Evolutionary conservation across 2,888 invertebrate species (phyloP), one percentile per base, ranked within the genome.

Genomic region (Xiphydria camelus): DNA sequence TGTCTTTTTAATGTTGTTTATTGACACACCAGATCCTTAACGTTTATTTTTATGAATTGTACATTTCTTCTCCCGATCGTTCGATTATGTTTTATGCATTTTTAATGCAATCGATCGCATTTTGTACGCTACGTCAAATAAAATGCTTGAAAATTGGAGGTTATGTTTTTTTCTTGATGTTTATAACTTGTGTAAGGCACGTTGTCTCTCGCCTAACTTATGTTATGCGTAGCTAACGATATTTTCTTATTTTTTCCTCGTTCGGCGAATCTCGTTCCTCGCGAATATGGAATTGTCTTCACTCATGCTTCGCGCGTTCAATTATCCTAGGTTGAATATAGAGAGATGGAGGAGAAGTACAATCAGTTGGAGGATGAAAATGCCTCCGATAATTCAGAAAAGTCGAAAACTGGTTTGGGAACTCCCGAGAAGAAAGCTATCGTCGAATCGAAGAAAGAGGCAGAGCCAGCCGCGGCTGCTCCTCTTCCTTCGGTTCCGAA

Each of bases 321-420:
- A 31, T 49, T 47, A 21, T 50, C 19, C 25, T 50, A 84, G 84
- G 82, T 85, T 75, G 85, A 85, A 74, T 82, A 76, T 47, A 82
- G 83, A 62, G 87, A 87, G 74, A 73, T 84, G 63, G 87, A 87
- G 57, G 86, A 86, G 57, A 87, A 87, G 62, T 78, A 82, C 47
- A 83, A 81, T 70, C 71, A 73, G 49, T 74, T 79, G 42, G 86
- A 86, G 50, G 80, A 80, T 40, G 85, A 83, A 64, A 83, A 82
- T 57, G 79, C 80, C 51, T 81, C 83, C 2, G 85, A 85, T 63
- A 79, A 81, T 35, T 80, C 83, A 15, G 86, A 86, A 47, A 84
- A 80, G 66, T 80, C 79, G 45, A 85, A 84, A 65, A 72, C 81
- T 15, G 77, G 71, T 2, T 56, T 78, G 4, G 69, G 68, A 3